Percentiles rank a stretch among this genome's conserved stretches.
These are phyloP conservation scores for Rhagium mordax DNA, from an alignment of 2,888 invertebrate species.

Conservation along the genomic window DNA sequence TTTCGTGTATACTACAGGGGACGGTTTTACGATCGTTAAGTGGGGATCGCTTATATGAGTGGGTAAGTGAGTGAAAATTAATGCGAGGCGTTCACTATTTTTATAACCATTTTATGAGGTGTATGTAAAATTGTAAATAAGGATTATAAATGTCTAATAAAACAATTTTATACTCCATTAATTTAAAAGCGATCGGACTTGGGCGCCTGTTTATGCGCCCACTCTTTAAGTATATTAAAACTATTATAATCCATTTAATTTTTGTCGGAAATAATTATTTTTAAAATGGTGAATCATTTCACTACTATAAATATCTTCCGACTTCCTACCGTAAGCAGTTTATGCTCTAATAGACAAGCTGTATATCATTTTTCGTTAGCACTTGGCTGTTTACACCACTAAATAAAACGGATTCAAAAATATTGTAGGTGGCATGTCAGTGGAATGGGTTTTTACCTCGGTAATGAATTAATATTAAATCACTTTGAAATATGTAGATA, in stretches of 20 bases:
- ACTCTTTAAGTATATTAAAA: neutral
- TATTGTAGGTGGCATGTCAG: too few species aligned
- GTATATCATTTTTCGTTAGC: too few species aligned
- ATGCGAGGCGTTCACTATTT: neutral
- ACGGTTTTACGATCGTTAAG: constrained; percentile 14
- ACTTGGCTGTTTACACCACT: too few species aligned
- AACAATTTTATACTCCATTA: neutral
- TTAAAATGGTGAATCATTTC: neutral
- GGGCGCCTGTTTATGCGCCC: neutral
- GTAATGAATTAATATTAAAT: too few species aligned
- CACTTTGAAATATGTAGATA: too few species aligned
- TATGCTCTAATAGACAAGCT: neutral
- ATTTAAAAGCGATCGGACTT: neutral
- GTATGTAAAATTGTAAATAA: constrained; percentile 7
- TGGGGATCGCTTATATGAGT: constrained; percentile 2
- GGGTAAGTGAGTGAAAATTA: neutral
- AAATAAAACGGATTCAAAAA: too few species aligned
- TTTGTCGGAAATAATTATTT: neutral
- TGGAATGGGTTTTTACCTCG: too few species aligned
- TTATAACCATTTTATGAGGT: constrained; percentile 8
- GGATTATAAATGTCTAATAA: neutral
- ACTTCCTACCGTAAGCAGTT: neutral
- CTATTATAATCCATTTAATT: neutral
- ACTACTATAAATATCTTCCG: neutral
- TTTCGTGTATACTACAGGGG: neutral